These are phyloP conservation scores for Zaprionus lachaisei DNA, from an alignment of 1,140 invertebrate genomes.

Conservation along the genomic window DNA sequence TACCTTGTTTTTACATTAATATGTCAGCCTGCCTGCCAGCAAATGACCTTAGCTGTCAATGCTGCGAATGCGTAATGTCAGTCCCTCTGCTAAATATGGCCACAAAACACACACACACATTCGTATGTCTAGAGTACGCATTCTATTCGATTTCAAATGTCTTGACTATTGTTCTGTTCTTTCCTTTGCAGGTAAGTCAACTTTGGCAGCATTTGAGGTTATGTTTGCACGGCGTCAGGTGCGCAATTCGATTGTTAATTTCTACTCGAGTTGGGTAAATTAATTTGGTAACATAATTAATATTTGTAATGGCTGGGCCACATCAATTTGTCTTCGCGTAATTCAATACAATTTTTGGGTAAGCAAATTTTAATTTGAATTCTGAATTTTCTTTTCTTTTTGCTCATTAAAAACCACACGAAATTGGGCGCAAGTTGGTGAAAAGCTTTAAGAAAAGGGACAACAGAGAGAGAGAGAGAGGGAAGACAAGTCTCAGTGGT, in stretches of 20 bases:
- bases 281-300: slow-evolving; percentile 3
- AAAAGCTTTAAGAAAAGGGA: neutral
- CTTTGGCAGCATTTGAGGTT: neutral
- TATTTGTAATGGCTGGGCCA: neutral
- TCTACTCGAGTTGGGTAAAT: neutral
- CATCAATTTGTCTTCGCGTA: neutral
- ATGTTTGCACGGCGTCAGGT: slow-evolving; percentile 4
- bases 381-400: neutral
- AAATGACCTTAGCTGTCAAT: slow-evolving; percentile 50
- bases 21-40: slow-evolving; percentile 16
- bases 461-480: too few relatives aligned
- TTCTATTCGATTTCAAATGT: neutral
- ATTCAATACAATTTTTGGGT: slow-evolving; percentile 4
- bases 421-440: neutral
- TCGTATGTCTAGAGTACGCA: slow-evolving; percentile 2
- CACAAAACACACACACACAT: too few relatives aligned
- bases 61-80: slow-evolving; percentile 30
- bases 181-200: slow-evolving; percentile 37
- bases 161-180: neutral
- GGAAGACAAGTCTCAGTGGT: neutral
- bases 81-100: slow-evolving; percentile 7
- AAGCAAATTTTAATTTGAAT: neutral
- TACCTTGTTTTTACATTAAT: slow-evolving; percentile 39
- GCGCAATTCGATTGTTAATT: slow-evolving; percentile 7
- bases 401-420: neutral